Evolutionary conservation across 1,140 invertebrate species (phyloP).

Genomic region (Chrysomallon squamiferum): DNA sequence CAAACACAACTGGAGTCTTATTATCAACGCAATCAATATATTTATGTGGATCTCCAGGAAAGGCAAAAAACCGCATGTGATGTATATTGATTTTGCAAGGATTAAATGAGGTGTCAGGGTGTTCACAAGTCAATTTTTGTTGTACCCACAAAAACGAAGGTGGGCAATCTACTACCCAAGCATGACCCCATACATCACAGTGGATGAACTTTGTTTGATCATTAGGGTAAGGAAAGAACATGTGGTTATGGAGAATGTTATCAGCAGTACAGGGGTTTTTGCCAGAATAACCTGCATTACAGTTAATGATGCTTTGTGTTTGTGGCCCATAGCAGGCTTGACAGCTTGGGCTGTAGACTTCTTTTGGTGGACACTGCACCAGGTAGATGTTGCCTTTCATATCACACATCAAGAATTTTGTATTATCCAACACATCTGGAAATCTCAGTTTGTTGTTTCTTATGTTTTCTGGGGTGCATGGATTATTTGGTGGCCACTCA

Average conservation of each 20-base stretch:
- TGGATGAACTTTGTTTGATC: conserved; percentile 27
- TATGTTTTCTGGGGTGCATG: no score
- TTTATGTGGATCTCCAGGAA: background rate
- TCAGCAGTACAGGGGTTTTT: background rate
- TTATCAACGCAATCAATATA: background rate
- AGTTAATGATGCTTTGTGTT: background rate
- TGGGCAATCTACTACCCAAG: conserved; percentile 24
- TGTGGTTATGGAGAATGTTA: background rate
- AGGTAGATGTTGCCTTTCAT: background rate
- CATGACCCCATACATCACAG: conserved; percentile 23
- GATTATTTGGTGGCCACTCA: no score
- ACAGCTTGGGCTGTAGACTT: background rate
- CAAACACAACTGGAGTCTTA: background rate
- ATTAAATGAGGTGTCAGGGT: background rate
- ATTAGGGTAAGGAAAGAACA: conserved; percentile 21
- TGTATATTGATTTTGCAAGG: background rate
- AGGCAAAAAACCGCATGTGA: background rate
- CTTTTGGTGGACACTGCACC: background rate
- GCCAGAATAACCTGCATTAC: background rate
- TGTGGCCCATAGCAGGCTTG: background rate
- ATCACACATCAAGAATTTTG: no score
- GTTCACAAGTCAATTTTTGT: background rate
- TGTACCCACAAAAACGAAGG: background rate
- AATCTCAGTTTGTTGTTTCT: no score
- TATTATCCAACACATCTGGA: no score